Base-by-base conservation (phyloP, 2,888 invertebrate species). In the Dicyrtoma fusca region DNA sequence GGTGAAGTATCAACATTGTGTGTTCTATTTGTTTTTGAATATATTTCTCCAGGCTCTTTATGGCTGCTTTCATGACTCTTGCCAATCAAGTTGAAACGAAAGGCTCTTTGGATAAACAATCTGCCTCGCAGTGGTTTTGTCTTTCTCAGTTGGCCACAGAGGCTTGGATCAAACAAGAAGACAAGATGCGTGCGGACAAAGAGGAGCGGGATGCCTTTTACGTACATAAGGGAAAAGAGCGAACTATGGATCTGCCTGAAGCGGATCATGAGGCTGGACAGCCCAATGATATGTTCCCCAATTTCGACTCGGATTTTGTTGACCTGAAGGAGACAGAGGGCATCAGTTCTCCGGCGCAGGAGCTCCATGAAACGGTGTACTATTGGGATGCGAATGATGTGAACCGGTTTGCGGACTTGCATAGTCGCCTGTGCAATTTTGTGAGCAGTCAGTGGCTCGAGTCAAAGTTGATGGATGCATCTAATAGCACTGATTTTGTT, bases 111-210 rank as follows among this genome's bases (percentile, higher is more conserved):
- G 77, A 66, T 17, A 61, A 65, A 10, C 73, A 69, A 80, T 82
- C 0, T 47, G 0, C 86, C 87, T 81, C 78, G 81, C 0, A 84
- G 86, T 1, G 86, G 90, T 55, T 85, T 87, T 71, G 83, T 83
- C 0, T 85, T 89, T 0, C 82, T 0, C 85, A 86, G 66, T 84
- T 87, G 53, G 87, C 92, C 65, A 89, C 91, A 23, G 83, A 86
- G 69, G 85, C 89, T 0, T 96, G 95, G 94, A 89, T 89, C 81
- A 86, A 51, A 21, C 76, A 88, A 72, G 91, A 93, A 79, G 89
- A 92, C 81, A 88, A 88, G 26, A 87, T 88, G 19, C 88, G 89
- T 77, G 86, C 86, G 80, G 88, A 88, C 79, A 88, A 90, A 77
- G 87, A 87, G 66, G 92, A 92, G 79, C 92, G 92, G 79, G 90